Conservation (phyloP, 2,797 vertebrate genomes). For the Ammospiza maritima region DNA sequence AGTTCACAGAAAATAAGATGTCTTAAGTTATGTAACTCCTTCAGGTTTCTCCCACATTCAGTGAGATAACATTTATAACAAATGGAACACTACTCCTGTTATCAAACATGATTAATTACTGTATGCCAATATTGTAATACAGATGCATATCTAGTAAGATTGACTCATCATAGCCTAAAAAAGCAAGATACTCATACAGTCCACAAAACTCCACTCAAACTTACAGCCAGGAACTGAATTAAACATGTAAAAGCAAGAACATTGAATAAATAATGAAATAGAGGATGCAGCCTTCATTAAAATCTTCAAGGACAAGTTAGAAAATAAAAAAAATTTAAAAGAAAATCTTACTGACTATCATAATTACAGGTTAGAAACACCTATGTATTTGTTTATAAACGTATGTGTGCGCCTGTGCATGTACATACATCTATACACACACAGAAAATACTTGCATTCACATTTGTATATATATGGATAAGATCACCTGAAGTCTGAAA, state of each 20-base stretch:
- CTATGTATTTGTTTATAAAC: background rate
- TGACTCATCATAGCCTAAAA: background rate
- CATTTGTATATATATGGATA: background rate
- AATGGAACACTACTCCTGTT: background rate
- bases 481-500: background rate
- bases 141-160: background rate
- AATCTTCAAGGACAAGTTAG: background rate
- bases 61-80: background rate
- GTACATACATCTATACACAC: background rate
- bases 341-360: background rate
- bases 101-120: background rate
- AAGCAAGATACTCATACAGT: background rate
- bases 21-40: background rate
- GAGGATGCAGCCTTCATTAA: background rate
- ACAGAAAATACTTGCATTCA: background rate
- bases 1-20: background rate
- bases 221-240: background rate
- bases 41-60: background rate
- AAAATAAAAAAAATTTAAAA: background rate
- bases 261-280: background rate
- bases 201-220: background rate
- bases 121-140: background rate
- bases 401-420: fast-evolving
- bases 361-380: background rate
- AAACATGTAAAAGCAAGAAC: background rate